phyloP scores from a whole-genome alignment of 2,888 invertebrate species.

The Papilio demoleus region DNA sequence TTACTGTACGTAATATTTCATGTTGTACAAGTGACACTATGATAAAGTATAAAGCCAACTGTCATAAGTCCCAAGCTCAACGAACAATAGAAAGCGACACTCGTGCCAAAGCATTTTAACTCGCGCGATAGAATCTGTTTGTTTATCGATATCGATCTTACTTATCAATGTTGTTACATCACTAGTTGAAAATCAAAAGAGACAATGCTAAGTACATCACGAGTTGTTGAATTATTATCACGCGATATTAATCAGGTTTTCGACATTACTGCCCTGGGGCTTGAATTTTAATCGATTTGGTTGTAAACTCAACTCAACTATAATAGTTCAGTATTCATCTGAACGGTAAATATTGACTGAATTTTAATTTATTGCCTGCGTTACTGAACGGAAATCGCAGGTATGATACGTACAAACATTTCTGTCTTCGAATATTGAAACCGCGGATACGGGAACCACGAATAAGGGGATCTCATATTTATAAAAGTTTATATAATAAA shows the following conservation, averaged over 20 bases:
- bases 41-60: constrained; percentile 30
- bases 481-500: no score
- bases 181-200: constrained; percentile 37
- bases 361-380: constrained; percentile 32
- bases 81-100: constrained; percentile 39
- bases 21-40: constrained; percentile 17
- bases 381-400: background rate
- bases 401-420: no score
- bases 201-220: constrained; percentile 40
- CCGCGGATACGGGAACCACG: no score
- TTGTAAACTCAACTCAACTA: constrained; percentile 31
- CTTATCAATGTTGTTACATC: constrained; percentile 40
- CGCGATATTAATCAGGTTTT: constrained; percentile 40
- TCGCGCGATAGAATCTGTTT: constrained; percentile 39
- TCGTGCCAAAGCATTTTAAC: constrained; percentile 34
- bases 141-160: constrained; percentile 39
- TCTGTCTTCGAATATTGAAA: no score
- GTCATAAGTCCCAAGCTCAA: constrained; percentile 30
- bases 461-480: no score
- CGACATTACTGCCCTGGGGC: constrained; percentile 26
- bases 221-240: constrained; percentile 41
- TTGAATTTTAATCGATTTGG: constrained; percentile 39
- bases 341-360: constrained; percentile 30
- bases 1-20: constrained; percentile 10
- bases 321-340: constrained; percentile 27